Evolutionary conservation across 2,888 invertebrate species (phyloP), one percentile per base, ranked within the genome.

Genomic region (Elmis aenea): DNA sequence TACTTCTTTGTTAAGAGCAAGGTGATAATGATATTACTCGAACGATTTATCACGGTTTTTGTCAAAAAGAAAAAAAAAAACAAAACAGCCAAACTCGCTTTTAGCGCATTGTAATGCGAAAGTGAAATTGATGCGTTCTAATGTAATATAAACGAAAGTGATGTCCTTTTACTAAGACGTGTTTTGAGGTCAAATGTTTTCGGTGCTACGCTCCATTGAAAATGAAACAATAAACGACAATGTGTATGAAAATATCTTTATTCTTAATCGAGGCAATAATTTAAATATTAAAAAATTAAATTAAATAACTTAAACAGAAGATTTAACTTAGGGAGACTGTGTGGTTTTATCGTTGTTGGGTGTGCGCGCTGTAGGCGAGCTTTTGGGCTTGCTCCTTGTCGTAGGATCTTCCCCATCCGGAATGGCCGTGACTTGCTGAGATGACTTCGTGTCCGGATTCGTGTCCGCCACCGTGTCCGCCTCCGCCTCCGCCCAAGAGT

Each of bases 351-450:
- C 31, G 61, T 53, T 42, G 62, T 63, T 2, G 63, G 60, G 60
- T 61, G 43, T 68, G 66, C 5, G 65, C 68, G 44, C 52, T 74
- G 61, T 81, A 83, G 14, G 81, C 80, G 53, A 81, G 59, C 54
- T 79, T 71, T 44, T 75, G 72, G n/a, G 66, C 67, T 38, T 65
- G 59, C 31, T 64, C 61, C 35, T 65, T 64, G 15, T 57, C 69
- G 38, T 75, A 72, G 21, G 78, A 74, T 39, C 80, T 71, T 62
- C 83, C 85, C 85, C 86, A 87, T 52, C 85, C 85, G 36, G 82
- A 77, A 45, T 37, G 79, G 77, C 33, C 79, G 26, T 69, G 68
- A 5, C 68, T 67, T 28, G 79, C 78, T 8, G 83, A 82, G 0
- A 85, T 85, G 39, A 66, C 66, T 53, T 83, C 83, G 54, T 83